These are phyloP conservation scores for Acromyrmex echinatior DNA, from an alignment of 1,140 invertebrate species.

Conservation along the genomic window DNA sequence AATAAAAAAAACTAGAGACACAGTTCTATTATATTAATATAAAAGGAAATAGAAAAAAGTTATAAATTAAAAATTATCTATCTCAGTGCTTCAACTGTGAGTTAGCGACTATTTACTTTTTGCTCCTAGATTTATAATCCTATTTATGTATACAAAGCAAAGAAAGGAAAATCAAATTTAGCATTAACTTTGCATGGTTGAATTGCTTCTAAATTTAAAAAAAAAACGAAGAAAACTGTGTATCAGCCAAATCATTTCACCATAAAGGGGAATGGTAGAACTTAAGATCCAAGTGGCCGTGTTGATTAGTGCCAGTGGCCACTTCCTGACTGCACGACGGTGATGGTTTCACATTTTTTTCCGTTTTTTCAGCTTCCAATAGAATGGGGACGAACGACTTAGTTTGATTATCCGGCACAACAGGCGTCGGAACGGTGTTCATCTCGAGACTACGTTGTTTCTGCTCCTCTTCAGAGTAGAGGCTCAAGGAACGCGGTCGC, in stretches of 20 bases:
- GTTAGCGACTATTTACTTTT: neutral
- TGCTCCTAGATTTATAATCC: neutral
- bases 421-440: constrained; percentile 82
- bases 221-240: neutral
- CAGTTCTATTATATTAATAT: neutral
- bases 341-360: constrained; percentile 77
- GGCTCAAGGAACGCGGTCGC: constrained; percentile 86
- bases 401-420: constrained; percentile 76
- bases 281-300: constrained; percentile 83
- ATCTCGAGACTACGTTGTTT: constrained; percentile 77
- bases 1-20: neutral
- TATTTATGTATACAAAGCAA: neutral
- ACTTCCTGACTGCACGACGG: constrained; percentile 83
- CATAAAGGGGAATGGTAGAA: constrained; percentile 86
- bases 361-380: constrained; percentile 69
- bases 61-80: neutral
- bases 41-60: neutral
- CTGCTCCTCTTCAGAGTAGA: constrained; percentile 84
- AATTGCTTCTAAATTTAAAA: neutral
- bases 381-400: constrained; percentile 65
- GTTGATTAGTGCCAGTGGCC: constrained; percentile 72
- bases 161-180: constrained; percentile 16
- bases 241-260: constrained; percentile 76
- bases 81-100: constrained; percentile 1
- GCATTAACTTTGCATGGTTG: neutral